Evolutionary conservation across 1,140 invertebrate genomes (phyloP), one percentile per base, ranked within the genome.

Genomic region (Chironomus striatipennis): DNA sequence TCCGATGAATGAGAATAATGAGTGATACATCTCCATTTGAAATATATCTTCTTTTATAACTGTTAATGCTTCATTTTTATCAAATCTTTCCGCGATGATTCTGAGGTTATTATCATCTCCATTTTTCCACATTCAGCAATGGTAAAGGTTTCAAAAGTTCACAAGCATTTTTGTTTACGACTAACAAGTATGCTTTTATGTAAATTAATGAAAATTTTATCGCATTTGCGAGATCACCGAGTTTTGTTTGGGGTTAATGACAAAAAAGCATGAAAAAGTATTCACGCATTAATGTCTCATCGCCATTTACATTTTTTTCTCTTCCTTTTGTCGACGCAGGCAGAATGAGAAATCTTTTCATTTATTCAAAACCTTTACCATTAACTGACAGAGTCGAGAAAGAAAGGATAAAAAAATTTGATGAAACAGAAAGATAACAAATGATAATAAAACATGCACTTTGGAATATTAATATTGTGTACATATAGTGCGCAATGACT

Each of bases 131-230:
- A n/a, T 15, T 34, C 24, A 34, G 47, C 0, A 57, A 57, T 57
- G 47, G 47, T 12, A 15, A 57, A 57, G 47, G 47, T 57, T 57
- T 57, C 12, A 12, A 57, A 57, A 57, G 47, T 57, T 57, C 47
- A 57, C 47, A 15, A 57, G 47, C 12, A 57, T 47, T 12, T 57
- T 57, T 57, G 47, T 57, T 12, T n/a, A 10, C 47, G 12, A 57
- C 10, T 12, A 34, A 57, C 12, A 57, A 57, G 47, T 57, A 57
- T 57, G 47, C 47, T 57, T 57, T 57, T 57, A 57, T 57, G 47
- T 57, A 57, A 57, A 57, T 57, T 57, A 57, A 57, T 57, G 47
- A 57, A 57, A 57, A 57, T 57, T 57, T 57, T 57, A 57, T 57
- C 47, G 47, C 47, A 57, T 57, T 57, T 57, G 47, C 5, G 47